A percentile compares a stretch with the other conserved stretches of the same genome.
Evolutionary conservation across 1,140 invertebrate genomes (phyloP).

Genomic region (Aphidius ervi): DNA sequence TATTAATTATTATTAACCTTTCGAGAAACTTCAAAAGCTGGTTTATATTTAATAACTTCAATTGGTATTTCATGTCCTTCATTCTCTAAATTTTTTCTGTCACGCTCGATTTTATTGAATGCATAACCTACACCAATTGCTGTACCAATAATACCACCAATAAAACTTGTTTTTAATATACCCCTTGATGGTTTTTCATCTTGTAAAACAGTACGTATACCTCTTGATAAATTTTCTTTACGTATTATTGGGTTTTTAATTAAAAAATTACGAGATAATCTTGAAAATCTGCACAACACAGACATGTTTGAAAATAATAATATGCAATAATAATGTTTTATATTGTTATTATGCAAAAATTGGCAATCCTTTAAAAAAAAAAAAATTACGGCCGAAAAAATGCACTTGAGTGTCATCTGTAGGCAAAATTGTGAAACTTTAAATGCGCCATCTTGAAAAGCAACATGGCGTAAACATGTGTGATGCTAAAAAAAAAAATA

Average conservation of each 20-base stretch:
- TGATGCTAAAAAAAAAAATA: too few species aligned
- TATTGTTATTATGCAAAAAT: too few species aligned
- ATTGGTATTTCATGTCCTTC: slow-evolving; percentile 46
- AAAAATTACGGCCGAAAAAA: too few species aligned
- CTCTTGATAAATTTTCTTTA: slow-evolving; percentile 19
- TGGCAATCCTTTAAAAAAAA: too few species aligned
- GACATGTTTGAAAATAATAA: slow-evolving; percentile 33
- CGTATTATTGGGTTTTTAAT: slow-evolving; percentile 21
- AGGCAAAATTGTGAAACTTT: too few species aligned
- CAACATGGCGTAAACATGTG: too few species aligned
- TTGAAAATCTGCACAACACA: slow-evolving; percentile 31
- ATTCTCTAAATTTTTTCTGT: slow-evolving; percentile 48
- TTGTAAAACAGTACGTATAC: slow-evolving; percentile 31
- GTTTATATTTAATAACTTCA: slow-evolving; percentile 53
- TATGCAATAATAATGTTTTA: not conserved
- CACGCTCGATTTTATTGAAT: slow-evolving; percentile 43
- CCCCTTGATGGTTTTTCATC: slow-evolving; percentile 31
- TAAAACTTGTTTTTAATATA: slow-evolving; percentile 50
- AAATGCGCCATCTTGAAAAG: too few species aligned
- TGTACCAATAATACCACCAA: slow-evolving; percentile 56
- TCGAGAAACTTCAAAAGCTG: slow-evolving; percentile 47
- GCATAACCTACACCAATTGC: slow-evolving; percentile 53
- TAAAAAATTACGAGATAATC: slow-evolving; percentile 26
- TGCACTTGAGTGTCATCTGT: too few species aligned
- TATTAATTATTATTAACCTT: slow-evolving; percentile 35